A percentile compares a stretch with the other conserved stretches of the same genome.
Conservation (phyloP, 2,888 invertebrate species). For the Lottia gigantea region DNA sequence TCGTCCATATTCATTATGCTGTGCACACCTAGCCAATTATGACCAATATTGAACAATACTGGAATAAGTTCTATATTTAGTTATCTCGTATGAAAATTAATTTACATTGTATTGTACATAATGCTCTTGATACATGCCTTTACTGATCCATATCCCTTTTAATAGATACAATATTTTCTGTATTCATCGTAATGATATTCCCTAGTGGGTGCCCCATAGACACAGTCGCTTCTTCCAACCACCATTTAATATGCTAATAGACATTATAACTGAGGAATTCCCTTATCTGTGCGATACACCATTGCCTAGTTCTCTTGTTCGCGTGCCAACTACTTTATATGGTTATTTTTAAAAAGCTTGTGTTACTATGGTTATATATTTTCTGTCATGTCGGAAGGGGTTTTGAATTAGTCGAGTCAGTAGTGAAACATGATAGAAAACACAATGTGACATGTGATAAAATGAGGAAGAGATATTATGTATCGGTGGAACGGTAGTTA, state of each 20-base stretch:
- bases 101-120: too few relatives aligned
- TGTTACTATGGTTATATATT: constrained; percentile 7
- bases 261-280: constrained; percentile 6
- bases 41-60: too few relatives aligned
- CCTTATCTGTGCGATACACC: background rate
- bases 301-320: constrained; percentile 3
- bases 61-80: too few relatives aligned
- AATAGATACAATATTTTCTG: background rate
- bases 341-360: constrained; percentile 6
- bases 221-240: background rate
- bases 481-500: too few relatives aligned
- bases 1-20: too few relatives aligned
- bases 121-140: too few relatives aligned
- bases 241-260: constrained; percentile 6
- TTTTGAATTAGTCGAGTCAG: background rate
- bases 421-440: too few relatives aligned
- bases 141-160: too few relatives aligned
- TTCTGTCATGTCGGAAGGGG: constrained; percentile 1
- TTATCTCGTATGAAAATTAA: too few relatives aligned
- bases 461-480: too few relatives aligned
- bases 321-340: constrained; percentile 11
- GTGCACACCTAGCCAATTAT: too few relatives aligned
- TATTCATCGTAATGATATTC: background rate
- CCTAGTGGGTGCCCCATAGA: background rate
- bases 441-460: too few relatives aligned